Percentiles rank a stretch among this genome's conserved stretches.
phyloP scores from a whole-genome alignment of 2,888 invertebrate genomes.

The Dolomedes plantarius region DNA sequence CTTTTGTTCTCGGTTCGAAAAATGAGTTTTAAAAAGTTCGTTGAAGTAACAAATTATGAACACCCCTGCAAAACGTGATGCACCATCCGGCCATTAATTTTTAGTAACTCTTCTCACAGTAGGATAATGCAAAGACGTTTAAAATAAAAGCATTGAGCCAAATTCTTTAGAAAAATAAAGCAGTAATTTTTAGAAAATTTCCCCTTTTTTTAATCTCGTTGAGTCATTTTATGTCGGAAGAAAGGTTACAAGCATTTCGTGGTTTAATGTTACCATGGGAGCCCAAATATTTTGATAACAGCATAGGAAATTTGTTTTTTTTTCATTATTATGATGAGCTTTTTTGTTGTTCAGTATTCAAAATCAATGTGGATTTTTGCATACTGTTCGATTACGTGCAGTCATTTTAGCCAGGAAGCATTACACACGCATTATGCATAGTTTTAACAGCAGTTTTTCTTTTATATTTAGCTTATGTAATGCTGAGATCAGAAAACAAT shows the following conservation, averaged over 20 bases:
- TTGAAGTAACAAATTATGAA: conserved; percentile 40
- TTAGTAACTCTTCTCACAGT: conserved; percentile 32
- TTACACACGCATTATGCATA: too few relatives aligned
- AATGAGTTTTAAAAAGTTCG: conserved; percentile 47
- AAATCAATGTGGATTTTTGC: too few relatives aligned
- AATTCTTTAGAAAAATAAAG: neutral
- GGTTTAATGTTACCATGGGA: neutral
- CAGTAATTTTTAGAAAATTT: neutral
- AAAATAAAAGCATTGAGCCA: neutral
- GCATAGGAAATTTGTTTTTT: too few relatives aligned
- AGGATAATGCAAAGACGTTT: conserved; percentile 23
- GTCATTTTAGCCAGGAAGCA: too few relatives aligned
- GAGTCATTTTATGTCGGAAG: neutral
- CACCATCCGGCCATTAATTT: conserved; percentile 60
- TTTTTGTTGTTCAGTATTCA: too few relatives aligned
- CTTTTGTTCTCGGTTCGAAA: conserved; percentile 50
- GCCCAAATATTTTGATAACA: neutral
- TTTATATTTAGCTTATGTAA: too few relatives aligned
- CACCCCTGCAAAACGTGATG: conserved; percentile 30
- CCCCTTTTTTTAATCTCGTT: too few relatives aligned
- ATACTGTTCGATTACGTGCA: too few relatives aligned
- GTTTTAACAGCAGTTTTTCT: too few relatives aligned
- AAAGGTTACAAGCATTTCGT: neutral
- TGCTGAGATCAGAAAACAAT: too few relatives aligned
- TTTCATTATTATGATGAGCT: neutral